Evolutionary conservation across 2,888 invertebrate species (phyloP), one percentile per base, ranked within the genome.

Genomic region (Caradrina kadenii): DNA sequence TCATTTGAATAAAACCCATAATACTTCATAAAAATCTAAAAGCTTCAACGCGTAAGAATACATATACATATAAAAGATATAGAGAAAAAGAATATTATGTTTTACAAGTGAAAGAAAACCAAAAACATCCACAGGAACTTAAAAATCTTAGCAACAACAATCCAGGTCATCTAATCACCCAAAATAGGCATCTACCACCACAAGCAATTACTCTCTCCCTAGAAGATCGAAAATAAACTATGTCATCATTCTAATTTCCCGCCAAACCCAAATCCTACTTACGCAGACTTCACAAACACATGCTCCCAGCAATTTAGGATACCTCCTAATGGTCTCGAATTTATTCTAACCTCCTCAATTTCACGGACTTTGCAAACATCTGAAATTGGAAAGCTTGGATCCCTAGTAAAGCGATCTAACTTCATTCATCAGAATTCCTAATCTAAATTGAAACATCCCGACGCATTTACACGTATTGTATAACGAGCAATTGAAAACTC

Each of bases 381-480:
- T 65, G 56, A 61, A 68, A 72, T 62, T 71, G 65, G 68, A 69
- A 67, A 53, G 62, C 55, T 63, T 42, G 45, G 31, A 59, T 53
- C 52, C 26, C 79, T 64, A 31, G 49, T 39, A 70, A 63, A 61
- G 31, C 72, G 73, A 72, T 76, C 63, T 60, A 69, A 69, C 73
- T 74, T 65, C 69, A 79, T 74, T 79, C 79, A 79, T 75, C 65
- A 71, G 73, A 75, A 69, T 69, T 73, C 42, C 61, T 79, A 74
- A 82, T 81, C 81, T 73, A 79, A 79, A 84, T 84, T 79, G 84
- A 69, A 78, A 79, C 72, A 82, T 82, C 83, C 83, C 53, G 73
- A 67, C 52, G 70, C 69, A 65, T 81, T 83, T 76, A 63, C 80
- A 76, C 73, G 74, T 79, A 80, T 75, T 80, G 70, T 78, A 59